Conservation (phyloP, 2,113 vertebrate species). For the Solea senegalensis region DNA sequence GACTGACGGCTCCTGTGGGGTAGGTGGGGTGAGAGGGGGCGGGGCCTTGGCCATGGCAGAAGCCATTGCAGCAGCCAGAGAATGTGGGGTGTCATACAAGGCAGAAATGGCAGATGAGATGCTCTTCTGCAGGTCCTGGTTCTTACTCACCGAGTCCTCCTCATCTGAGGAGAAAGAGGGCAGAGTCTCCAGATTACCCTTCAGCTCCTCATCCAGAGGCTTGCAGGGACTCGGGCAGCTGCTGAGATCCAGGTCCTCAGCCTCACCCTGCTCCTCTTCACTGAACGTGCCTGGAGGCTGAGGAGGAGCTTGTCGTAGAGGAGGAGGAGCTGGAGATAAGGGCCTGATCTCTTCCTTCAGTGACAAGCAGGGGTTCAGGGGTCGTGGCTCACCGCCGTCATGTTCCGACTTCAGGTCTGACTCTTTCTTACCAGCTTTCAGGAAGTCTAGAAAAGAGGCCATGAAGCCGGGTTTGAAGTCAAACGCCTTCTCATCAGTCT, state of each 20-base stretch:
- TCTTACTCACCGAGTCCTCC: slow-evolving; percentile 92
- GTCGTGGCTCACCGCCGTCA: slow-evolving; percentile 39
- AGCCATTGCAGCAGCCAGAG: slow-evolving; percentile 70
- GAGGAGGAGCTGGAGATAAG: slow-evolving; percentile 61
- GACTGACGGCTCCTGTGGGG: slow-evolving; percentile 49
- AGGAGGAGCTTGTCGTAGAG: slow-evolving; percentile 47
- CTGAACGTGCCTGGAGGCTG: slow-evolving; percentile 47
- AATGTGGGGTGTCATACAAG: slow-evolving; percentile 88
- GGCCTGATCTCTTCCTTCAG: slow-evolving; percentile 73
- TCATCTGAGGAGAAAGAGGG: slow-evolving; percentile 93
- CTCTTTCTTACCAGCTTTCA: slow-evolving; percentile 87
- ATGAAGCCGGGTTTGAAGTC: slow-evolving; percentile 92
- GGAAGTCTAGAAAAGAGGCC: slow-evolving; percentile 90
- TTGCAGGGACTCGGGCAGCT: slow-evolving; percentile 88
- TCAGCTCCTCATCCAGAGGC: slow-evolving; percentile 89
- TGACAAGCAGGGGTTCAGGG: slow-evolving; percentile 57
- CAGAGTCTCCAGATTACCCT: slow-evolving; percentile 89
- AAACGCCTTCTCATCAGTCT: slow-evolving; percentile 88
- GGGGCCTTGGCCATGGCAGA: slow-evolving; percentile 63
- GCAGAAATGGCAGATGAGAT: slow-evolving; percentile 93
- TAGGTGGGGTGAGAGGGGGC: slow-evolving; percentile 58
- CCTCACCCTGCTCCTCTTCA: slow-evolving; percentile 70
- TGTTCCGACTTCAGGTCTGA: slow-evolving; percentile 35
- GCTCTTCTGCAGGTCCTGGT: slow-evolving; percentile 93
- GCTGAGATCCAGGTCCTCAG: slow-evolving; percentile 80